Percentiles rank a stretch among this genome's conserved stretches.
Conservation (phyloP, 2,113 vertebrate genomes). For the Alexandromys fortis region DNA sequence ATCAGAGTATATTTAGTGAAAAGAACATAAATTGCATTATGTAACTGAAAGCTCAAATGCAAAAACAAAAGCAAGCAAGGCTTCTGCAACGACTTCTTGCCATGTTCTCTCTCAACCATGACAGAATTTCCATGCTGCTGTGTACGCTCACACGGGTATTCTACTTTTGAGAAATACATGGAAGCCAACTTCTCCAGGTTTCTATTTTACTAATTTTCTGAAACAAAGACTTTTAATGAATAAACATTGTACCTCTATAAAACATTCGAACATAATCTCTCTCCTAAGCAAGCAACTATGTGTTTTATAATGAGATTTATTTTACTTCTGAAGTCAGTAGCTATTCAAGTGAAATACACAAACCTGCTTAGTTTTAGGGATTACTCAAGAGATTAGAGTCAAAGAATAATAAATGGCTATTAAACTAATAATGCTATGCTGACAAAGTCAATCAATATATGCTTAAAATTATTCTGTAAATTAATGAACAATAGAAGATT, state of each 20-base stretch:
- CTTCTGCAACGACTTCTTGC: neutral
- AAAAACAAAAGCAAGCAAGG: neutral
- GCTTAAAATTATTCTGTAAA: neutral
- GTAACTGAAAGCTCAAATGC: neutral
- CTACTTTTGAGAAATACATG: neutral
- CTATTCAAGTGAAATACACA: rapidly evolving
- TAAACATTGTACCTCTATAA: neutral
- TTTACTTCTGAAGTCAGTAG: neutral
- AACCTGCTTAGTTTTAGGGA: neutral
- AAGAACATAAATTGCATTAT: neutral
- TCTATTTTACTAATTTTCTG: neutral
- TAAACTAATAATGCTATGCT: neutral
- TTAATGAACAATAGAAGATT: neutral
- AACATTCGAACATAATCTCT: neutral
- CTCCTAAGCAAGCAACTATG: neutral
- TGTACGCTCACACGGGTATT: neutral
- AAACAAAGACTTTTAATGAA: neutral
- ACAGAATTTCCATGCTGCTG: neutral
- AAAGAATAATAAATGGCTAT: neutral
- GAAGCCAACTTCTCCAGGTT: rapidly evolving
- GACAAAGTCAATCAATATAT: neutral
- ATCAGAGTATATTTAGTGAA: neutral
- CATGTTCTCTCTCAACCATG: neutral
- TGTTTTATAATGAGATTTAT: neutral
- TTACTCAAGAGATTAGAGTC: neutral